These are phyloP conservation scores for Diachasma alloeum DNA, from an alignment of 1,140 invertebrate genomes.

Conservation along the genomic window DNA sequence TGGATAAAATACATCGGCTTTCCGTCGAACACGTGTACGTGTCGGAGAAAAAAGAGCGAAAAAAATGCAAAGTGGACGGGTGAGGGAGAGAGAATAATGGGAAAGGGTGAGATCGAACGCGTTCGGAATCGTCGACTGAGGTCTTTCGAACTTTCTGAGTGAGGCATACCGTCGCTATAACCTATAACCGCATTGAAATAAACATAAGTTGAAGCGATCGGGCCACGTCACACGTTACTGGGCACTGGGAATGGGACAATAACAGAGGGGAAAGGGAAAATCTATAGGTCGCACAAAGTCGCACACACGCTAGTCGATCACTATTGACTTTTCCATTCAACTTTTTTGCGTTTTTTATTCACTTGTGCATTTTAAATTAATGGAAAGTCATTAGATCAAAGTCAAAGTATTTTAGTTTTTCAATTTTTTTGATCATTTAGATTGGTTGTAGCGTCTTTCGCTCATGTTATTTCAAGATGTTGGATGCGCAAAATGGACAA, in stretches of 20 bases:
- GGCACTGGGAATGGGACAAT: not conserved
- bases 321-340: not conserved
- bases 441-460: too few relatives aligned
- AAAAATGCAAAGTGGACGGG: not conserved
- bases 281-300: not conserved
- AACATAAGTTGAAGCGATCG: conserved; percentile 49
- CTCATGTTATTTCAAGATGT: not conserved
- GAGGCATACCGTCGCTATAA: conserved; percentile 1
- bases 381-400: too few relatives aligned
- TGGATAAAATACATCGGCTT: conserved; percentile 18
- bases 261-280: conserved; percentile 9
- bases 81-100: not conserved
- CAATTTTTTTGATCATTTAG: too few relatives aligned
- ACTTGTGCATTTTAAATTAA: too few relatives aligned
- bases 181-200: conserved; percentile 50
- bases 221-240: conserved; percentile 56
- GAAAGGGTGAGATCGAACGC: conserved; percentile 18
- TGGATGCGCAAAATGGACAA: not conserved
- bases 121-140: conserved; percentile 4
- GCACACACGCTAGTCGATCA: conserved; percentile 1
- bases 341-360: not conserved
- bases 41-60: not conserved
- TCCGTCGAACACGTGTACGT: conserved; percentile 24
- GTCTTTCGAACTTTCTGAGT: conserved; percentile 1
- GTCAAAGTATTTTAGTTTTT: not conserved